Evolutionary conservation across 2,797 vertebrate species (phyloP).

Genomic region (Cottoperca gobio): DNA sequence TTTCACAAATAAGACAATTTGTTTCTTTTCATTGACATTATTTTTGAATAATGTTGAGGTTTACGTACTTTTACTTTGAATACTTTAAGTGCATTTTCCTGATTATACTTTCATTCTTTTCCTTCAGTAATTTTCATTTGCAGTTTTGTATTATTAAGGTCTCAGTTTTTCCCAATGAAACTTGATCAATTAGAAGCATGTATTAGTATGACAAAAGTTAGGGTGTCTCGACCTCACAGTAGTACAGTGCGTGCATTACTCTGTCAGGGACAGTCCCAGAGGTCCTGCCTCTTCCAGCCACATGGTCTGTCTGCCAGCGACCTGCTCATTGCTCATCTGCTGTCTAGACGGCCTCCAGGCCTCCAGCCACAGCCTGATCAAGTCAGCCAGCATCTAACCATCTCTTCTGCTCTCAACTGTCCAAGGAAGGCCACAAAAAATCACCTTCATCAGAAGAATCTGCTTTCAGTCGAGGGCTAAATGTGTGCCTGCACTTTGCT

Average conservation of each 20-base stretch:
- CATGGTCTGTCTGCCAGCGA: conserved; percentile 59
- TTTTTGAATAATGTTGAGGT: no score
- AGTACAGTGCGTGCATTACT: conserved; percentile 26
- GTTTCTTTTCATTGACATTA: no score
- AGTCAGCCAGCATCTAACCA: conserved; percentile 24
- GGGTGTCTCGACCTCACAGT: conserved; percentile 1
- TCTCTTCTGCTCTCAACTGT: conserved; percentile 14
- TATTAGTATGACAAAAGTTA: conserved; percentile 15
- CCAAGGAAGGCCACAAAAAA: conserved; percentile 17
- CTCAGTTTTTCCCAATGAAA: conserved; percentile 12
- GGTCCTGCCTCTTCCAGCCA: conserved; percentile 54
- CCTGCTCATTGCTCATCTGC: conserved; percentile 73
- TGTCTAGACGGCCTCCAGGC: conserved; percentile 77
- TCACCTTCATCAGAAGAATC: conserved; percentile 12
- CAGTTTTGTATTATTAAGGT: neutral
- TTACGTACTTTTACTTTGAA: no score
- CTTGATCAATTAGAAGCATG: neutral
- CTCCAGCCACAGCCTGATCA: conserved; percentile 51
- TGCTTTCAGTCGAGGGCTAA: neutral
- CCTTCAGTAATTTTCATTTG: no score
- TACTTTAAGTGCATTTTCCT: no score
- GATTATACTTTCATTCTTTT: no score
- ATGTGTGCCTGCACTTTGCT: neutral
- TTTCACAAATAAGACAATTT: no score
- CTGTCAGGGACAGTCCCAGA: conserved; percentile 42